Base-by-base conservation (phyloP, 2,888 invertebrate species). In the Andricus quercusramuli region DNA sequence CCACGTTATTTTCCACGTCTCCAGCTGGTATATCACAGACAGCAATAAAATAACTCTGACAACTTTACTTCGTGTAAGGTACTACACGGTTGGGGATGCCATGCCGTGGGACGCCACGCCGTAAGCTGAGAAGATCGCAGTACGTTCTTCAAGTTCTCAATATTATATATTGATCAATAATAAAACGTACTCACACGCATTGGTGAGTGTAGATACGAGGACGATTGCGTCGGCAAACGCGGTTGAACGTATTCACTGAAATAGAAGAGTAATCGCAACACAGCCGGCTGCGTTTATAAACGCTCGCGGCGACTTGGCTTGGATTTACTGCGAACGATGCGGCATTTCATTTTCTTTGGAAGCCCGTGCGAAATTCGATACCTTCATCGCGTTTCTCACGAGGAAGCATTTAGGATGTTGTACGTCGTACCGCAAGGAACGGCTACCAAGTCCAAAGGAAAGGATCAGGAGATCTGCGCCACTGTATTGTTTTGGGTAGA, bases 151-250 rank as follows among this genome's bases (percentile, higher is more conserved):
- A 59, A 74, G 74, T 74, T 74, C 74, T 74, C 74, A 74, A 74
- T 83, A 81, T 81, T 81, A 83, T 85, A 82, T 79, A 81, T 83
- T 81, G 85, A 83, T 83, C 84, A 78, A 82, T 82, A 82, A 82
- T 85, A 83, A 85, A 85, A 81, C 77, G 77, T 80, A 81, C 80
- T 78, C 83, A 80, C 81, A 82, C 84, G 70, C 70, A 70, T 70
- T 70, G 70, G 56, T 37, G 74, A 74, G 22, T 74, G 74, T 74
- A 59, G 32, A 70, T 70, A 56, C 32, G 51, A 74, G 74, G 32
- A 74, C 37, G 74, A 74, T 74, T 74, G 37, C 32, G 74, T 56
- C 74, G 56, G 37, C 74, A 59, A 59, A 32, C 25, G 32, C 32
- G 32, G 15, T 32, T 32, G 78, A 70, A 78, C 56, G 64, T 79